Percentiles rank a stretch among this genome's conserved stretches.
phyloP scores from a whole-genome alignment of 2,888 invertebrate genomes.

The Netelia inedita region DNA sequence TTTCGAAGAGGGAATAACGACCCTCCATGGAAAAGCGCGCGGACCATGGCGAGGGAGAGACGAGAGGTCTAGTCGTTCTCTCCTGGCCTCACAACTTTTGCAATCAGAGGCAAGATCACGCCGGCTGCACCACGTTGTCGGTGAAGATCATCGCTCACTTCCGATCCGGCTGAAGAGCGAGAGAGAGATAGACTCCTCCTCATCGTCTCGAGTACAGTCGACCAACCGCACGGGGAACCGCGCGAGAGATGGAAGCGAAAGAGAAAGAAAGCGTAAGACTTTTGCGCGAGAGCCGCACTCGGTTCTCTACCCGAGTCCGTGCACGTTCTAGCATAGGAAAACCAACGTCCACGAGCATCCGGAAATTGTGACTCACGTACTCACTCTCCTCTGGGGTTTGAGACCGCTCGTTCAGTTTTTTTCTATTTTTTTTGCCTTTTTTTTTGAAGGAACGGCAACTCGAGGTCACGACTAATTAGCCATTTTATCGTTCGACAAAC shows the following conservation, averaged over 20 bases:
- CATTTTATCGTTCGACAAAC: slow-evolving; percentile 64
- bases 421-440: slow-evolving; percentile 14
- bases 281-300: slow-evolving; percentile 17
- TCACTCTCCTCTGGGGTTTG: slow-evolving; percentile 16
- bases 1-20: slow-evolving; percentile 14
- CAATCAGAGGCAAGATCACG: slow-evolving; percentile 70
- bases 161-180: slow-evolving; percentile 52
- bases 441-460: slow-evolving; percentile 31
- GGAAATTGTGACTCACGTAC: slow-evolving; percentile 64
- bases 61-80: slow-evolving; percentile 62
- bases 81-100: slow-evolving; percentile 68
- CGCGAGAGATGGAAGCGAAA: slow-evolving; percentile 8
- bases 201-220: slow-evolving; percentile 21
- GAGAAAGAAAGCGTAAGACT: slow-evolving; percentile 23
- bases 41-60: slow-evolving; percentile 51
- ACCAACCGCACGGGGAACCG: slow-evolving; percentile 25
- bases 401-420: slow-evolving; percentile 29
- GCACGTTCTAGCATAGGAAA: slow-evolving; percentile 57
- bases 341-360: slow-evolving; percentile 57
- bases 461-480: slow-evolving; percentile 65
- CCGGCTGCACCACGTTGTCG: slow-evolving; percentile 65
- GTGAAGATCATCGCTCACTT: slow-evolving; percentile 69
- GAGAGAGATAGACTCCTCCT: slow-evolving; percentile 7
- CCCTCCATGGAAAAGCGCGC: slow-evolving; percentile 44
- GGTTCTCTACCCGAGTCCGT: slow-evolving; percentile 58